Evolutionary conservation across 2,113 vertebrate species (phyloP).

Genomic region (Lepidothrix coronata): DNA sequence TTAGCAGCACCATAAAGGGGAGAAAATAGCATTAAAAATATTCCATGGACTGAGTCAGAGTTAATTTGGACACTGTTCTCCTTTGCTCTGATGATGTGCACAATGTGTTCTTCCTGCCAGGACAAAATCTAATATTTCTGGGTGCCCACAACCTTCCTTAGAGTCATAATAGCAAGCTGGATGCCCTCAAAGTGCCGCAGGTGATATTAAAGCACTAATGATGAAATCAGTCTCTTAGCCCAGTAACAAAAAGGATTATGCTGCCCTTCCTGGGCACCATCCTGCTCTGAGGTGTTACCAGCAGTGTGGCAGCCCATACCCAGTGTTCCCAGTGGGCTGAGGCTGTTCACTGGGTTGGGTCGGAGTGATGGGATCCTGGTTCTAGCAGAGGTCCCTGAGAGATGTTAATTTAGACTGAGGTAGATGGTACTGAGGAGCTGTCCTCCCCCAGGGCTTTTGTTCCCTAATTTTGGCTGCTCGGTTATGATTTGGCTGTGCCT

Average conservation of each 20-base stretch:
- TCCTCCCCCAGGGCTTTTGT: constrained; percentile 29
- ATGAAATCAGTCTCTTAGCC: constrained; percentile 15
- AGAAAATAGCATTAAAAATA: background rate
- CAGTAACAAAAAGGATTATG: background rate
- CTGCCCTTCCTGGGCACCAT: background rate
- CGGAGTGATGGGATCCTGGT: background rate
- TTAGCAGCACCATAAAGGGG: background rate
- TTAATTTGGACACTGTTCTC: background rate
- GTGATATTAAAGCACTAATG: constrained; percentile 25
- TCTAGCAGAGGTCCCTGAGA: background rate
- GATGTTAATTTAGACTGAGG: background rate
- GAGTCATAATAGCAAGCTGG: constrained; percentile 3
- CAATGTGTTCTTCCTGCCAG: constrained; percentile 2
- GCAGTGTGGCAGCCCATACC: background rate
- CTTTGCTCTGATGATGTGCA: background rate
- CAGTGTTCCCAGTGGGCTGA: background rate
- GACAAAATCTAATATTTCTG: constrained; percentile 18
- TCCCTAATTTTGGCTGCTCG: background rate
- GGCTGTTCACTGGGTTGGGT: background rate
- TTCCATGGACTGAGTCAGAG: background rate
- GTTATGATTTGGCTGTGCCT: background rate
- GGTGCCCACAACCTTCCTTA: background rate
- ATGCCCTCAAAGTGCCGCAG: background rate
- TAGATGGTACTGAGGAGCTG: constrained; percentile 2
- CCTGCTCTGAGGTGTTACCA: background rate